Percentiles rank a stretch among this genome's conserved stretches.
Evolutionary conservation across 2,113 vertebrate genomes (phyloP).

Genomic region (Eurypyga helias): DNA sequence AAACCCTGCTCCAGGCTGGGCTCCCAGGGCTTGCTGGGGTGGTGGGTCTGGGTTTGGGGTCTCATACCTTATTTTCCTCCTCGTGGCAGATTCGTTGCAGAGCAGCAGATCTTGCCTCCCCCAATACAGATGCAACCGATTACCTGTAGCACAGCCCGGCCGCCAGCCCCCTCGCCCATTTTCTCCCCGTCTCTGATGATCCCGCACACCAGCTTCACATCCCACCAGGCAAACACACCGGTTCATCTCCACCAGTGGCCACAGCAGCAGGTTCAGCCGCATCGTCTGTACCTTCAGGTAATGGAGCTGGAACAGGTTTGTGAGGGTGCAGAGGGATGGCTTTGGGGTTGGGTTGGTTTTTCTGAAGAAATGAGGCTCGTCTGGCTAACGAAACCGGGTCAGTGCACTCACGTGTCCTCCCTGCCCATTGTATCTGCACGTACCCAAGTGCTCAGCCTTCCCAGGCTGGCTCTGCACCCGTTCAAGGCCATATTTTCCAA

Average conservation of each 20-base stretch:
- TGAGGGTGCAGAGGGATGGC: not conserved
- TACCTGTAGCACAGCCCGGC: slow-evolving; percentile 71
- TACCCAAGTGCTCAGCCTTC: not conserved
- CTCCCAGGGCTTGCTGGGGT: rapidly evolving
- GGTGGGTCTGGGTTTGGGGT: not conserved
- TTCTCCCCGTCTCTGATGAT: slow-evolving; percentile 81
- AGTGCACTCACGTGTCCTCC: not conserved
- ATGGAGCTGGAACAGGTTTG: not conserved
- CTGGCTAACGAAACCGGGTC: not conserved
- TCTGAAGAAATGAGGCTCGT: not conserved
- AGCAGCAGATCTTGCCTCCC: slow-evolving; percentile 78
- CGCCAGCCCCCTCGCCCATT: slow-evolving; percentile 70
- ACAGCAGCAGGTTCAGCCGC: slow-evolving; percentile 76
- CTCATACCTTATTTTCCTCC: not conserved
- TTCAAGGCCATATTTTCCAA: not conserved
- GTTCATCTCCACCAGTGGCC: slow-evolving; percentile 73
- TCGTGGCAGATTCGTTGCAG: slow-evolving; percentile 77
- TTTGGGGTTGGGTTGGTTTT: not conserved
- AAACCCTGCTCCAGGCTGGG: not conserved
- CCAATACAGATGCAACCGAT: slow-evolving; percentile 74
- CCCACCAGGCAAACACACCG: slow-evolving; percentile 73
- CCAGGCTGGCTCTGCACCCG: not conserved
- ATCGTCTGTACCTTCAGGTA: slow-evolving; percentile 85
- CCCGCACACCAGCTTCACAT: slow-evolving; percentile 72
- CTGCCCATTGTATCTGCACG: rapidly evolving